Evolutionary conservation across 1,140 invertebrate genomes (phyloP).

Genomic region (Thaumetopoea pityocampa): DNA sequence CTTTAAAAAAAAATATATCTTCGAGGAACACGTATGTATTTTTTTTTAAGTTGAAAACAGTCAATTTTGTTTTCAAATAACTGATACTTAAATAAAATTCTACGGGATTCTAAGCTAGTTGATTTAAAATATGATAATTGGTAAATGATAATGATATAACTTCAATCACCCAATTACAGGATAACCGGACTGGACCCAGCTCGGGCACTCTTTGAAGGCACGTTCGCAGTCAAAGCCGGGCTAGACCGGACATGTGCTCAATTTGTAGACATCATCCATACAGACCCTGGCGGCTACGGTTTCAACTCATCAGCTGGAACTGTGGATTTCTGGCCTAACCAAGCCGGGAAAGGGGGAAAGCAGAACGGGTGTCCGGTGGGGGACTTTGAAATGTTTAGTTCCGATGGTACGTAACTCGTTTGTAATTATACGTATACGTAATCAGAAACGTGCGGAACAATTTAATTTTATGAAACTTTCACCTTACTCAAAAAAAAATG

Average conservation of each 20-base stretch:
- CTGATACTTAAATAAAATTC: too few species aligned
- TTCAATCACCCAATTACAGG: constrained; percentile 31
- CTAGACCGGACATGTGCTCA: constrained; percentile 61
- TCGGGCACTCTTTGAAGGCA: constrained; percentile 51
- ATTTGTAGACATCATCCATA: constrained; percentile 78
- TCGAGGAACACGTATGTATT: too few species aligned
- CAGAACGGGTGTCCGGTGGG: constrained; percentile 80
- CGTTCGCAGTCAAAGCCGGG: constrained; percentile 30
- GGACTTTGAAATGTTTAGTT: constrained; percentile 39
- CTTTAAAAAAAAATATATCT: too few species aligned
- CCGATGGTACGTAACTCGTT: constrained; percentile 37
- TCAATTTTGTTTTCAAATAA: too few species aligned
- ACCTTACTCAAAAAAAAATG: too few species aligned
- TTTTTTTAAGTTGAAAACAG: too few species aligned
- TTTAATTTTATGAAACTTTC: too few species aligned
- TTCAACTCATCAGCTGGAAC: constrained; percentile 74
- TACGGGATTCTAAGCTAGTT: too few species aligned
- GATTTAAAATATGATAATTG: too few species aligned
- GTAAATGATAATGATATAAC: not conserved
- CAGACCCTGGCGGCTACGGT: constrained; percentile 66
- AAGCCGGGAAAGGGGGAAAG: constrained; percentile 62
- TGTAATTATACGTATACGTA: not conserved
- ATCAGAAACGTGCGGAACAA: too few species aligned
- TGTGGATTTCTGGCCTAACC: constrained; percentile 81
- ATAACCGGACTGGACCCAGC: constrained; percentile 76